These are phyloP conservation scores for Aphrophora alni DNA, from an alignment of 2,888 invertebrate species.

Conservation along the genomic window DNA sequence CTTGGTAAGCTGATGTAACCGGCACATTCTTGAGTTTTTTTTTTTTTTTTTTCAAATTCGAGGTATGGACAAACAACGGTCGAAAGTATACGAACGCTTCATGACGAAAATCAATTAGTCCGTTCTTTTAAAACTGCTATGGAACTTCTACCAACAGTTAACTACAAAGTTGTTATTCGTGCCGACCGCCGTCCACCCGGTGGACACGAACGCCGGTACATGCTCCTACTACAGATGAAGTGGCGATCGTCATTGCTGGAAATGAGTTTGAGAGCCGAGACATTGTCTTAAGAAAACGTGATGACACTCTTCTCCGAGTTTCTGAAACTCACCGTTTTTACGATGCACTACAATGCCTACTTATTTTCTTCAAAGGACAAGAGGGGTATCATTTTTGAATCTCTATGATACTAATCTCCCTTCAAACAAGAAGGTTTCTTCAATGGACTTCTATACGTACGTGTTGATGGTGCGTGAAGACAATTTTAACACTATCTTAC, in stretches of 20 bases:
- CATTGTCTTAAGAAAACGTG: slow-evolving; percentile 46
- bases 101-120: no score
- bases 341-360: slow-evolving; percentile 53
- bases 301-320: slow-evolving; percentile 36
- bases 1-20: no score
- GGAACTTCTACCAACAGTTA: not conserved
- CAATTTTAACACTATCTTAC: slow-evolving; percentile 26
- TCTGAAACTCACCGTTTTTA: slow-evolving; percentile 46
- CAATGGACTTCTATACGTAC: slow-evolving; percentile 48
- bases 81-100: no score
- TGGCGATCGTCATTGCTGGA: slow-evolving; percentile 36
- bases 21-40: no score
- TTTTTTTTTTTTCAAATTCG: no score
- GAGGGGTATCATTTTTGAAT: slow-evolving; percentile 50
- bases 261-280: slow-evolving; percentile 35
- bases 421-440: slow-evolving; percentile 38
- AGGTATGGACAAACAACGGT: no score
- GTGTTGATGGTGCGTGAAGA: slow-evolving; percentile 43
- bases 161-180: slow-evolving; percentile 39
- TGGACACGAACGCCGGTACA: slow-evolving; percentile 28
- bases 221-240: slow-evolving; percentile 36
- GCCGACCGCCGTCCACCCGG: slow-evolving; percentile 33
- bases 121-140: slow-evolving; percentile 18
- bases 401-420: not conserved
- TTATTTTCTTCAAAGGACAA: slow-evolving; percentile 52